Conservation (phyloP, 2,888 invertebrate species). For the Orthonychiurus folsomi region DNA sequence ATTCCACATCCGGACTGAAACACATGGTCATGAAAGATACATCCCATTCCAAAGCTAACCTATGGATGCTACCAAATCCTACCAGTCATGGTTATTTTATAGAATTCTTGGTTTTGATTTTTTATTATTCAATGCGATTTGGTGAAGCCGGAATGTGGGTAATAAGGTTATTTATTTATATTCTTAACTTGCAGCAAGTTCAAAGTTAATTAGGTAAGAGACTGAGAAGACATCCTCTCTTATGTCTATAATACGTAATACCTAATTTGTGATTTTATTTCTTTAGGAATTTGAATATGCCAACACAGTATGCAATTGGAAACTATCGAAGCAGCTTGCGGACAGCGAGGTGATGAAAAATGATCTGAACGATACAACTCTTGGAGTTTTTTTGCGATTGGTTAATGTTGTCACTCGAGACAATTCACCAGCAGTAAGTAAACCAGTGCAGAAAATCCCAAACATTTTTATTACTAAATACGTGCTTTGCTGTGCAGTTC, state of each 20-base stretch:
- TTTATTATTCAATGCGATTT: no score
- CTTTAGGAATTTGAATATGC: no score
- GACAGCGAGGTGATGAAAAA: neutral
- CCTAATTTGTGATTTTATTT: neutral
- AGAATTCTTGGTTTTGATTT: no score
- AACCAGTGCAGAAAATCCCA: neutral
- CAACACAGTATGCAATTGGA: no score
- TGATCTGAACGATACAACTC: neutral
- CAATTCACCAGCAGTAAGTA: neutral
- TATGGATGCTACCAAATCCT: constrained; percentile 49
- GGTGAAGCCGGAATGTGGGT: no score
- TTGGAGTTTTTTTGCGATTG: neutral
- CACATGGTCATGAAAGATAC: constrained; percentile 51
- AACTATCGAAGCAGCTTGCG: no score
- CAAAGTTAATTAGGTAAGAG: no score
- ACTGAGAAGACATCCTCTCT: constrained; percentile 17
- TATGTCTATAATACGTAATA: no score
- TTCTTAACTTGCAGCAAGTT: no score
- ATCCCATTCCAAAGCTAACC: constrained; percentile 53
- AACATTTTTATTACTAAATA: no score
- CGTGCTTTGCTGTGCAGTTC: neutral
- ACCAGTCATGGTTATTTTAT: constrained; percentile 46
- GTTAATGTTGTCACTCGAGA: neutral
- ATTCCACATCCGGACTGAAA: constrained; percentile 53
- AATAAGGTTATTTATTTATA: no score